These are phyloP conservation scores for Epicauta chinensis DNA, from an alignment of 1,140 invertebrate species.

Conservation along the genomic window DNA sequence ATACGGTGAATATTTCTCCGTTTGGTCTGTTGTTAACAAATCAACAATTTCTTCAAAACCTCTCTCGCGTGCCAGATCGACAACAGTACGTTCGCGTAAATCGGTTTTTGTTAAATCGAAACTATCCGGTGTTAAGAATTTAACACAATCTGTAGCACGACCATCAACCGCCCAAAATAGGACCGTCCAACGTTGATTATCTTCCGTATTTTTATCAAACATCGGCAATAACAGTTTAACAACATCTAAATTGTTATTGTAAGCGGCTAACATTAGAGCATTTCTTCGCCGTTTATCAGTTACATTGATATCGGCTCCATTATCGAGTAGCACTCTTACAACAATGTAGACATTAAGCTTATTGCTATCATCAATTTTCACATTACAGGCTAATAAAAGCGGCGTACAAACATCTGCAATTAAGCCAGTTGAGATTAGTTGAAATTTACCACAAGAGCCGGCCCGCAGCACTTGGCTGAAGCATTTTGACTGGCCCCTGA, in stretches of 20 bases:
- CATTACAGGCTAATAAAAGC: conserved; percentile 33
- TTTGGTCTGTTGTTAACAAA: conserved; percentile 36
- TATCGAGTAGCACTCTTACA: too few species aligned
- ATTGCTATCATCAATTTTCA: background rate
- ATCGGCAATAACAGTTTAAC: conserved; percentile 40
- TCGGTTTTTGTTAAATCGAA: conserved; percentile 39
- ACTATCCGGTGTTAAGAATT: conserved; percentile 42
- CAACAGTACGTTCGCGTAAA: conserved; percentile 42
- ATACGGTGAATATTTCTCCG: conserved; percentile 7
- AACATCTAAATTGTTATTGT: conserved; percentile 39
- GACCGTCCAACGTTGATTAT: conserved; percentile 46
- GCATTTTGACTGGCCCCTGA: too few species aligned
- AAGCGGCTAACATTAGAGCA: conserved; percentile 47
- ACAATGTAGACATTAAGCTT: too few species aligned
- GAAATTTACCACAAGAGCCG: too few species aligned
- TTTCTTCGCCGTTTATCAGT: too few species aligned
- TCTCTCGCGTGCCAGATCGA: conserved; percentile 42
- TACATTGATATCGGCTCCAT: too few species aligned
- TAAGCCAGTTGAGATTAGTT: too few species aligned
- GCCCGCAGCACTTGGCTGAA: too few species aligned
- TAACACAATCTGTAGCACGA: conserved; percentile 41
- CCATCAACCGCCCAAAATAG: conserved; percentile 47
- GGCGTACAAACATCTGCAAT: conserved; percentile 29
- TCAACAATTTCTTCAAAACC: conserved; percentile 42
- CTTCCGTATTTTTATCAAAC: conserved; percentile 40